Evolutionary conservation across 2,888 invertebrate species (phyloP), one percentile per base, ranked within the genome.

Genomic region (Apamea sordens): DNA sequence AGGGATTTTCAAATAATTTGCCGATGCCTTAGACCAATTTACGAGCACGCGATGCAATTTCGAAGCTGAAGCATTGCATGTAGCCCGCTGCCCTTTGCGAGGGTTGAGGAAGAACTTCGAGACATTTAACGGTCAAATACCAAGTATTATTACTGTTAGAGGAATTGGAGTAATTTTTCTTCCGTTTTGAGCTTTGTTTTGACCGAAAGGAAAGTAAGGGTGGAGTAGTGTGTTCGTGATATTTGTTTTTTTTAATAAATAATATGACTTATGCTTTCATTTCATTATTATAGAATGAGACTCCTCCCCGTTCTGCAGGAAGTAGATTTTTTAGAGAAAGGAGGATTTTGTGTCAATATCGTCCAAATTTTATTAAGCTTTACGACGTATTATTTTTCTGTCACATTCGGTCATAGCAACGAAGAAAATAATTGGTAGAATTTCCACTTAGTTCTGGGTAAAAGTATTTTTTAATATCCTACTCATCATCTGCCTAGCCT

Each of bases 1-100:
- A 91, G 89, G 89, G 91, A 90, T 92, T 92, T 91, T 91, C 90
- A 92, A 93, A 93, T 93, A 92, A 93, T 93, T 93, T 94, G 90
- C 92, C 90, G 89, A 88, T 89, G 89, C 84, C 83, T 90, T 89
- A 87, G 89, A 92, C 90, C 92, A 91, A 93, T 93, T 94, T 93
- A 93, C 91, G 91, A 90, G 87, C 94, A 94, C 93, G 94, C 93
- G 90, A 94, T 90, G 92, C 93, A 93, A 93, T 94, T 93, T 93
- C 89, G 83, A 88, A 88, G 89, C 84, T 90, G 89, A 92, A 92
- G 90, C 88, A 77, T 90, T 90, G 91, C 90, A 90, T 93, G 92
- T 89, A 87, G 89, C 90, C 88, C 87, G 88, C 86, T 93, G 92
- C 93, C 93, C 93, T 93, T 93, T 92, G 82, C 86, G 89, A 87